Evolutionary conservation across 2,888 invertebrate species (phyloP), one percentile per base, ranked within the genome.

Genomic region (Oscheius myriophilus): DNA sequence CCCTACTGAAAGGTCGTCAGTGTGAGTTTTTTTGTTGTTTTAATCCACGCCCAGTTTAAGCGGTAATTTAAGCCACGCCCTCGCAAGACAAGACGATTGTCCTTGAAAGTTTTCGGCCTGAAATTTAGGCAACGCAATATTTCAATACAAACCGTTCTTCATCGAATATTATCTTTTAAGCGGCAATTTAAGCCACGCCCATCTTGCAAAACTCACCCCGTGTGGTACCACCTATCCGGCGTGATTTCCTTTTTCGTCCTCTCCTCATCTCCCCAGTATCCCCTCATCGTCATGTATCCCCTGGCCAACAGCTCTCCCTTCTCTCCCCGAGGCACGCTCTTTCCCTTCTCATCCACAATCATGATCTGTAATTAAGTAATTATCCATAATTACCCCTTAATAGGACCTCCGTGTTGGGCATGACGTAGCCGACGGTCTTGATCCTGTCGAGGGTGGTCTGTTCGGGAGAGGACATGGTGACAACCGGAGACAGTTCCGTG

Each of bases 251-350:
- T 90, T 18, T 86, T 89, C 0, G 94, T 94, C 86, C 91, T 92
- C 68, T 90, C 90, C 1, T 91, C 90, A 71, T 94, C 93, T 6
- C 90, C 89, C 91, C 92, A 94, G 87, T 95, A 95, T n/a, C 91
- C 90, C 54, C 91, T 87, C 92, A 94, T 93, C 18, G 88, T 90
- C 73, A 86, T 87, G 87, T 93, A 93, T n/a, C 62, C 69, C 33
- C 93, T 89, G 0, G 91, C 88, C 84, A 91, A 90, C 57, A 94
- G 88, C 87, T 95, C 93, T 0, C 95, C 95, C 0, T 91, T 88
- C 16, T 87, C 88, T 0, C 92, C 93, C 59, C 91, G 88, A 0
- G 92, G 92, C 0, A 93, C 92, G 2, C 91, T 87, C 0, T 89
- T 86, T 0, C 91, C 91, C 0, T 90, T 86, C 0, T 89, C 87